Conservation (phyloP, 2,113 vertebrate genomes). For the Pteronura brasiliensis region DNA sequence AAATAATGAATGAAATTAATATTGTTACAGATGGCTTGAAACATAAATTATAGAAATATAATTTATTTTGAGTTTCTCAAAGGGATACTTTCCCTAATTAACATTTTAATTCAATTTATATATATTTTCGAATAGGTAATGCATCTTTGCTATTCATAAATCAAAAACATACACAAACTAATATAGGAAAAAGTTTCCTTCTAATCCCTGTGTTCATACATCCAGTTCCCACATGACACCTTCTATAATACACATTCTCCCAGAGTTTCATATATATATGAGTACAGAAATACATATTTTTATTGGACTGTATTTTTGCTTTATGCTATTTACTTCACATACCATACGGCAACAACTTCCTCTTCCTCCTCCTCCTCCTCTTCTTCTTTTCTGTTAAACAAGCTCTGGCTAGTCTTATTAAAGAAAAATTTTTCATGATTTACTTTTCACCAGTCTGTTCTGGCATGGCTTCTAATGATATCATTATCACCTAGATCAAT, state of each 20-base stretch:
- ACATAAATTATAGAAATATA: not conserved
- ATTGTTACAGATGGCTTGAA: not conserved
- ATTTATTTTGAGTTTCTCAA: not conserved
- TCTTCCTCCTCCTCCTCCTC: no score
- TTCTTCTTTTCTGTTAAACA: not conserved
- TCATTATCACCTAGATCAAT: not conserved
- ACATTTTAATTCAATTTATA: not conserved
- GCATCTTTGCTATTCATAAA: not conserved
- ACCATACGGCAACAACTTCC: not conserved
- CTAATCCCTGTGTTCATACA: not conserved
- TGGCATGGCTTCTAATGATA: not conserved
- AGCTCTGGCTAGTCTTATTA: not conserved
- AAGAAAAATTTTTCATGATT: not conserved
- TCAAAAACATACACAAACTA: not conserved
- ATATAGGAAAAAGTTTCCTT: not conserved
- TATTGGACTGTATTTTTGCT: not conserved
- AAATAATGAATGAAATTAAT: not conserved
- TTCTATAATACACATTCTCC: not conserved
- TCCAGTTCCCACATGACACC: not conserved
- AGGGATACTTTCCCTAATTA: not conserved
- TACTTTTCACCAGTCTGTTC: not conserved
- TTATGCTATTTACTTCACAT: not conserved
- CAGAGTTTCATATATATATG: not conserved
- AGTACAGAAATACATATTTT: not conserved
- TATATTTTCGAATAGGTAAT: not conserved